phyloP scores from a whole-genome alignment of 2,797 vertebrate species.

The Pseudocheirus occidentalis region DNA sequence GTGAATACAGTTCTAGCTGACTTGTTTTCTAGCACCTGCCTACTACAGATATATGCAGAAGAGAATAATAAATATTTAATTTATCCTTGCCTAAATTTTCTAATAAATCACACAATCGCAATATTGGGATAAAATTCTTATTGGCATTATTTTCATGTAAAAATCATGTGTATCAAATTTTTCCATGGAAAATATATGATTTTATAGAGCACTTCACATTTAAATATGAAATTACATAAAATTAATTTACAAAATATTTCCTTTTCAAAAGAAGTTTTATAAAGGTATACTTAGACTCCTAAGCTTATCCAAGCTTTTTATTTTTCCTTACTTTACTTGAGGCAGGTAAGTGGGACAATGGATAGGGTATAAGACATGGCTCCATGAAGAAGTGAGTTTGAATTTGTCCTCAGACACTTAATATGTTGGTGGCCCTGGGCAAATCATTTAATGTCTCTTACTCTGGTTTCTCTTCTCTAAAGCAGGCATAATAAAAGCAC shows the following conservation, averaged over 20 bases:
- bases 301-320: neutral
- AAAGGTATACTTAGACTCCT: neutral
- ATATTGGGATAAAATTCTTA: conserved; percentile 46
- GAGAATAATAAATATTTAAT: conserved; percentile 54
- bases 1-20: conserved; percentile 41
- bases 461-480: neutral
- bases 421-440: neutral
- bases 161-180: neutral
- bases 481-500: neutral
- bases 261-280: conserved; percentile 14
- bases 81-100: conserved; percentile 51
- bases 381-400: neutral
- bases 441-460: neutral
- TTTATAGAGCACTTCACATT: conserved; percentile 29
- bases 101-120: conserved; percentile 21
- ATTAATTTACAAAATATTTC: neutral
- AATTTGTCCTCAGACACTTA: neutral
- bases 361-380: neutral
- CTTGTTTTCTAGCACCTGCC: conserved; percentile 43
- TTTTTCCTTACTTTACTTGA: neutral
- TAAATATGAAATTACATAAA: conserved; percentile 13
- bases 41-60: conserved; percentile 49
- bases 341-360: neutral
- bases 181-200: conserved; percentile 32
- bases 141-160: conserved; percentile 57